phyloP scores from a whole-genome alignment of 1,140 invertebrate species.

The Drosophila sp. region DNA sequence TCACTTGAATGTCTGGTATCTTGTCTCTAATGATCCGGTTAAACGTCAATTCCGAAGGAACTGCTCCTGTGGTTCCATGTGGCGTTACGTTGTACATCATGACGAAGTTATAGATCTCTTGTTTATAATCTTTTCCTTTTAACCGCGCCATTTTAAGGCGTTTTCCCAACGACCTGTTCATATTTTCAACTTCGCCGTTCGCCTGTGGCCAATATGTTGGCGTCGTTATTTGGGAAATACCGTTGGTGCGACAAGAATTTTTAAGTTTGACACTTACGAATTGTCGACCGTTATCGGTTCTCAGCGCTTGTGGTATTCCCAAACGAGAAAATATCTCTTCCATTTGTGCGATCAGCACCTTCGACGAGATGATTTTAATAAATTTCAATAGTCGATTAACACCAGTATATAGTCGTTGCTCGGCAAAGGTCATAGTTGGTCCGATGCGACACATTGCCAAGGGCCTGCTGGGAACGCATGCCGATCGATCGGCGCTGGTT shows the following conservation, averaged over 20 bases:
- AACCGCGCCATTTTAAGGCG: too few species aligned
- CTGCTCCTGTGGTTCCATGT: slow-evolving; percentile 19
- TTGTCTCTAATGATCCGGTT: slow-evolving; percentile 32
- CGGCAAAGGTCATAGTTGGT: background rate
- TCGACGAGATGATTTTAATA: slow-evolving; percentile 4
- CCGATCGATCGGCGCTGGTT: background rate
- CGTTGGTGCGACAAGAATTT: too few species aligned
- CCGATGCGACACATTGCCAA: background rate
- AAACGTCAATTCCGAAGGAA: slow-evolving; percentile 29
- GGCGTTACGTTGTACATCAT: background rate
- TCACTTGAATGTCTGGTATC: slow-evolving; percentile 2
- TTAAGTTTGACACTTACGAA: too few species aligned
- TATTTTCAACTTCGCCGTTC: too few species aligned
- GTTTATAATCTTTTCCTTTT: too few species aligned
- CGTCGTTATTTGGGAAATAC: too few species aligned
- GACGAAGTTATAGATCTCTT: too few species aligned
- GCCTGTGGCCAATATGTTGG: too few species aligned
- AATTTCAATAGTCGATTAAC: background rate
- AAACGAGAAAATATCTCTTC: slow-evolving; percentile 78
- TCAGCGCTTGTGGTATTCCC: background rate
- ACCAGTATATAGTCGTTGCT: background rate
- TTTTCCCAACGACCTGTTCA: too few species aligned
- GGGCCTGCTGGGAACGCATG: background rate
- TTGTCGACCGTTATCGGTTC: too few species aligned
- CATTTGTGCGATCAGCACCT: slow-evolving; percentile 84